Conservation (phyloP, 1,140 invertebrate species). For the Oncopodura yosiiana region DNA sequence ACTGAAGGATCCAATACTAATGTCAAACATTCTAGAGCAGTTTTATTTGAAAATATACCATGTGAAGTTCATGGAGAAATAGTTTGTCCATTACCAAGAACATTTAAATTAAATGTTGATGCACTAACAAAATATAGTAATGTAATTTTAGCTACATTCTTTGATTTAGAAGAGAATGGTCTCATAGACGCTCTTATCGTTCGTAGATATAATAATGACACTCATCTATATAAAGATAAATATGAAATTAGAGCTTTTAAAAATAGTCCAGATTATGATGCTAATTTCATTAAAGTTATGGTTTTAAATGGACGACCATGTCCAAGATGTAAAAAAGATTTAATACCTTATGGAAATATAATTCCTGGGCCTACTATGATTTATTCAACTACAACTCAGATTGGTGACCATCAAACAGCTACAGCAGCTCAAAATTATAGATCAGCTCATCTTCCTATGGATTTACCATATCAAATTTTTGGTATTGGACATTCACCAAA, state of each 20-base stretch:
- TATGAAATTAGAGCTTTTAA: conserved; percentile 62
- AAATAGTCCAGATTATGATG: conserved; percentile 81
- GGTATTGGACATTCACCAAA: conserved; percentile 92
- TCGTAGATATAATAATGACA: conserved; percentile 40
- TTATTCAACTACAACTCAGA: conserved; percentile 73
- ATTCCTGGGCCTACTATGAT: conserved; percentile 75
- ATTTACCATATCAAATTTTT: conserved; percentile 88
- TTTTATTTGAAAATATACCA: conserved; percentile 64
- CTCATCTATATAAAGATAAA: conserved; percentile 40
- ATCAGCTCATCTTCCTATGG: conserved; percentile 80
- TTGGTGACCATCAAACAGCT: conserved; percentile 60
- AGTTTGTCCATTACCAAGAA: too few relatives aligned
- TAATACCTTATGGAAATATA: conserved; percentile 73
- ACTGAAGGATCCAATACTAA: conserved; percentile 26
- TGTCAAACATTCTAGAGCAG: conserved; percentile 48
- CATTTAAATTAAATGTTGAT: conserved; percentile 64
- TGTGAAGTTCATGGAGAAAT: conserved; percentile 43
- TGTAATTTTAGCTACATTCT: conserved; percentile 72
- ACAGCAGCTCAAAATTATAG: conserved; percentile 79
- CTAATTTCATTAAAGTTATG: conserved; percentile 90
- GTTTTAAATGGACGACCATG: conserved; percentile 63
- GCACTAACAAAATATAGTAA: too few relatives aligned
- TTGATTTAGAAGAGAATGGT: conserved; percentile 77
- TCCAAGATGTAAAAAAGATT: conserved; percentile 43
- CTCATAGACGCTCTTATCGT: conserved; percentile 71